Evolutionary conservation across 2,113 vertebrate genomes (phyloP).

Genomic region (Eretmochelys imbricata): DNA sequence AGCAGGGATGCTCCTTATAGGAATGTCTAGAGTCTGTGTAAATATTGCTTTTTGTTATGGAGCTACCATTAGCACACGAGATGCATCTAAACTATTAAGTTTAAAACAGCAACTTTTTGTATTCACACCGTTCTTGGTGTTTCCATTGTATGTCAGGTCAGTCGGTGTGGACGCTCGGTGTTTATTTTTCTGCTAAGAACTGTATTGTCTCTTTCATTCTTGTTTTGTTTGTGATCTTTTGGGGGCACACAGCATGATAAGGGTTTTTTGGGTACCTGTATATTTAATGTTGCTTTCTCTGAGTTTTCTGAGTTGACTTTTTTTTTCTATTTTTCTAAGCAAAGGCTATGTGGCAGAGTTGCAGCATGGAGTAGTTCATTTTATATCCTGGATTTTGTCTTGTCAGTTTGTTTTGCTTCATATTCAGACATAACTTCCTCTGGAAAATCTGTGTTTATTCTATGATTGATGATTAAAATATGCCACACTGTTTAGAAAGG

Average conservation of each 20-base stretch:
- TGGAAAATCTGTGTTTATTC: fast-evolving
- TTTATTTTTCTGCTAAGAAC: not conserved
- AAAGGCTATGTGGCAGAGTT: fast-evolving
- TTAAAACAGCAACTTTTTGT: fast-evolving
- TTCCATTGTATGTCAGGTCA: not conserved
- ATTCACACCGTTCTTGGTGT: not conserved
- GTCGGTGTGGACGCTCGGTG: not conserved
- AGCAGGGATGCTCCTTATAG: not conserved
- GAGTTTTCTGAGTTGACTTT: not conserved
- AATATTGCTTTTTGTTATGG: not conserved
- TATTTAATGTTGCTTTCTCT: not conserved
- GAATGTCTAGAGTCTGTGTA: not conserved
- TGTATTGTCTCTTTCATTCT: not conserved
- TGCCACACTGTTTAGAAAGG: fast-evolving
- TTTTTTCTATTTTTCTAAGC: not conserved
- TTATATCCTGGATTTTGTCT: too few species aligned
- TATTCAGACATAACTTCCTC: fast-evolving
- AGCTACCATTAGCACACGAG: not conserved
- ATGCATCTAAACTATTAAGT: fast-evolving
- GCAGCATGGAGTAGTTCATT: fast-evolving
- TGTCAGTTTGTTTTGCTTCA: not conserved
- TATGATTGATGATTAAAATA: fast-evolving
- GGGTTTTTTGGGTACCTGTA: not conserved
- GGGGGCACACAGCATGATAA: not conserved
- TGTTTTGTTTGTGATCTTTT: fast-evolving